A percentile compares a stretch with the other conserved stretches of the same genome.
phyloP scores from a whole-genome alignment of 2,888 invertebrate species.

The Caenorhabditis sp. region DNA sequence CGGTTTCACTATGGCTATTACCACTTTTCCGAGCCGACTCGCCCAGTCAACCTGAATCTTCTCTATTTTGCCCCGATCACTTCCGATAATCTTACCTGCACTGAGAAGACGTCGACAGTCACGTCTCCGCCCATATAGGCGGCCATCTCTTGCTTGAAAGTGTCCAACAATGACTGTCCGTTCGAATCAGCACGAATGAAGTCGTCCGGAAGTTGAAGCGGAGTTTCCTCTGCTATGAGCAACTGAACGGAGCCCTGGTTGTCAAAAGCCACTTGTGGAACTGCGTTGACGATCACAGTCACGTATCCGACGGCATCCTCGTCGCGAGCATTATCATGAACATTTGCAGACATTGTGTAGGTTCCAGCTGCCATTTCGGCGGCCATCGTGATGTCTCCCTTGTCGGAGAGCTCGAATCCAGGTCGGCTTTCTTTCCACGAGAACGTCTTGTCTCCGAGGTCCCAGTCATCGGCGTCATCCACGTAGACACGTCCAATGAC shows the following conservation, averaged over 20 bases:
- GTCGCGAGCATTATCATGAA: constrained; percentile 86
- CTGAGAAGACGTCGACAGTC: constrained; percentile 96
- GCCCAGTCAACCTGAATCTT: constrained; percentile 44
- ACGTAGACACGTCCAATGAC: constrained; percentile 96
- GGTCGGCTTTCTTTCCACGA: constrained; percentile 85
- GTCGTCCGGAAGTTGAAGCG: constrained; percentile 65
- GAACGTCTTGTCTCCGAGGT: constrained; percentile 93
- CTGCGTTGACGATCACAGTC: constrained; percentile 92
- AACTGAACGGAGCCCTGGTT: constrained; percentile 71
- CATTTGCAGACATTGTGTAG: constrained; percentile 82
- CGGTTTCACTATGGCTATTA: constrained; percentile 10
- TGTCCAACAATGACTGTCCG: constrained; percentile 63
- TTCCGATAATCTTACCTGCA: constrained; percentile 83
- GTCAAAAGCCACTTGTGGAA: constrained; percentile 84
- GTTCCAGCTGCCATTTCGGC: constrained; percentile 91
- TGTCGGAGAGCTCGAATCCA: constrained; percentile 83
- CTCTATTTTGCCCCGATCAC: not conserved
- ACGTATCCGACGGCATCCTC: constrained; percentile 97
- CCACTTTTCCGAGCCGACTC: constrained; percentile 49
- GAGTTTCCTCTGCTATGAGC: constrained; percentile 66
- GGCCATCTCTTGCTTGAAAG: constrained; percentile 83
- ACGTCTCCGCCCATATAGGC: constrained; percentile 83
- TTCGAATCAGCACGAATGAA: constrained; percentile 66
- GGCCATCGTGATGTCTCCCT: constrained; percentile 87
- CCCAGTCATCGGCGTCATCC: constrained; percentile 98